phyloP scores from a whole-genome alignment of 2,888 invertebrate genomes.

The Neoitamus cyanurus region DNA sequence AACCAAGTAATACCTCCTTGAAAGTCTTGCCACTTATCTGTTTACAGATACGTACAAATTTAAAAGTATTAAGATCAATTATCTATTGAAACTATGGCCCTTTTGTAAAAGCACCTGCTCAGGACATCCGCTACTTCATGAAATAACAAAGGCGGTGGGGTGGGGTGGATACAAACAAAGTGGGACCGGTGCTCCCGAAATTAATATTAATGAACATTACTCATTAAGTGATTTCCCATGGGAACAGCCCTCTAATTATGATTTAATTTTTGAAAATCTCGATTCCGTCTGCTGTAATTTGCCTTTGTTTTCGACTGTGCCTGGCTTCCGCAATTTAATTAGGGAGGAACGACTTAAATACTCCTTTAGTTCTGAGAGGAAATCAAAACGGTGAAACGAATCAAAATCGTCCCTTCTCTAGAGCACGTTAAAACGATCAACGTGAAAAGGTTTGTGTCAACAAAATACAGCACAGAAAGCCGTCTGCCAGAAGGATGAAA shows the following conservation, averaged over 20 bases:
- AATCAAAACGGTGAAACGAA: not conserved
- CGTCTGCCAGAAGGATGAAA: not conserved
- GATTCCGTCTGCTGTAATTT: not conserved
- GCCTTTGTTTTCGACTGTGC: not conserved
- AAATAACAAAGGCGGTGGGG: too few relatives aligned
- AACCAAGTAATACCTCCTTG: too few relatives aligned
- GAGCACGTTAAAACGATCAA: not conserved
- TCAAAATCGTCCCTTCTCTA: not conserved
- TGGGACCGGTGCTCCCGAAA: not conserved
- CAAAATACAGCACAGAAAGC: not conserved
- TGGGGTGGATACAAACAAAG: too few relatives aligned
- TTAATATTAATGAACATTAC: not conserved
- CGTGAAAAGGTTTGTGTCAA: constrained; percentile 21
- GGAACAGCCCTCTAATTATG: not conserved
- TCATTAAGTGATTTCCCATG: not conserved
- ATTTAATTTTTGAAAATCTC: not conserved
- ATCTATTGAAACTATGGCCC: too few relatives aligned
- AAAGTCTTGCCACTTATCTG: too few relatives aligned
- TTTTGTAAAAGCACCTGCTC: too few relatives aligned
- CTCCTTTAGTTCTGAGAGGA: not conserved
- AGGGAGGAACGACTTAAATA: constrained; percentile 2
- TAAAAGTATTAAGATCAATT: too few relatives aligned
- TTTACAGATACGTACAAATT: too few relatives aligned
- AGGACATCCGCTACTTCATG: too few relatives aligned
- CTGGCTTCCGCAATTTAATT: constrained; percentile 10